These are phyloP conservation scores for Crossocerus cetratus DNA, from an alignment of 2,888 invertebrate species.

Conservation along the genomic window DNA sequence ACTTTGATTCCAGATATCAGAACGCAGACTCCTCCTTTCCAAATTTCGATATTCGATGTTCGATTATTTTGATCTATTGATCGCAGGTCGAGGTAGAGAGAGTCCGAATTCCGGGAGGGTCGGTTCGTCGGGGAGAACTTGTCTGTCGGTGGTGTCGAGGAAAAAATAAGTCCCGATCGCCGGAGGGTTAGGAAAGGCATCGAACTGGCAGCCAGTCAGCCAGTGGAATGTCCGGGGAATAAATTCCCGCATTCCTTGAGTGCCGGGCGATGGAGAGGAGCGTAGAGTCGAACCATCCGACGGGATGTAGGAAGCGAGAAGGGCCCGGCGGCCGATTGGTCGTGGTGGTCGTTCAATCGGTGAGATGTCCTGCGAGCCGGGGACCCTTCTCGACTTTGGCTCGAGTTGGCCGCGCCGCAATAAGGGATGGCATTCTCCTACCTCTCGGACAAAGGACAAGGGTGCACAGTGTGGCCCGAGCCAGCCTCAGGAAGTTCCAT, in stretches of 20 bases:
- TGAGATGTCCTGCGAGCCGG: conserved; percentile 24
- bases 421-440: conserved; percentile 63
- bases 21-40: no score
- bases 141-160: background rate
- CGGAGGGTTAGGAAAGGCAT: conserved; percentile 35
- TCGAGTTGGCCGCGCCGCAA: conserved; percentile 40
- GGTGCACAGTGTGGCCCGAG: conserved; percentile 26
- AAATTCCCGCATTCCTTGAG: conserved; percentile 58
- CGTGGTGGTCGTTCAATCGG: conserved; percentile 48
- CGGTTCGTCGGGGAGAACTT: no score
- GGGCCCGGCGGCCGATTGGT: background rate
- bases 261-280: conserved; percentile 15
- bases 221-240: conserved; percentile 55
- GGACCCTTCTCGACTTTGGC: conserved; percentile 38
- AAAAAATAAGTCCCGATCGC: conserved; percentile 19
- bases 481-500: conserved; percentile 59
- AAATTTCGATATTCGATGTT: no score
- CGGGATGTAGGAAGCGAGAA: no score
- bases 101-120: conserved; percentile 5
- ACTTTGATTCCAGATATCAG: no score
- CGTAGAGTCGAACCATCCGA: background rate
- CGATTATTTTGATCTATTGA: no score
- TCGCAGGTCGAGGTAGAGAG: background rate
- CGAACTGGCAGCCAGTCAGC: conserved; percentile 25
- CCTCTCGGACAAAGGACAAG: conserved; percentile 57